These are phyloP conservation scores for Auanema sp. DNA, from an alignment of 2,888 invertebrate species.

Conservation along the genomic window DNA sequence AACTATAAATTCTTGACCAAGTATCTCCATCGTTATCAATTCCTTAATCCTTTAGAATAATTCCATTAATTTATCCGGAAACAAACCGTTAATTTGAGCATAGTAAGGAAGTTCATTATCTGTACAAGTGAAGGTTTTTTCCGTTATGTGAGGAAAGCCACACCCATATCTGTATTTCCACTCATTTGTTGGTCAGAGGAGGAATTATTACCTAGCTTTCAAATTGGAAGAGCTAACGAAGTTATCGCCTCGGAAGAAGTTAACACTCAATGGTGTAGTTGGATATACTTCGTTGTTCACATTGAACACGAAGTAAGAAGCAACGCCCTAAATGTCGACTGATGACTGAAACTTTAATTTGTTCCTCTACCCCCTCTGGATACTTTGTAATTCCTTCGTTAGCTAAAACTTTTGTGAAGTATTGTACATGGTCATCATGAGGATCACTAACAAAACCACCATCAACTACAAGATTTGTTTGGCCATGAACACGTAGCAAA, in stretches of 20 bases:
- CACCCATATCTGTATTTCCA: slow-evolving; percentile 40
- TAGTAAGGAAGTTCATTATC: slow-evolving; percentile 28
- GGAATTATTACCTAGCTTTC: slow-evolving; percentile 19
- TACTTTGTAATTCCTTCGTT: slow-evolving; percentile 38
- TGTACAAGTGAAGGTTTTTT: slow-evolving; percentile 34
- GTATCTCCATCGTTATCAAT: slow-evolving; percentile 41
- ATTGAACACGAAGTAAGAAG: slow-evolving; percentile 31
- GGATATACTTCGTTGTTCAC: slow-evolving; percentile 34
- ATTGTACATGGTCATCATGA: slow-evolving; percentile 41
- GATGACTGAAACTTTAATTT: slow-evolving; percentile 10
- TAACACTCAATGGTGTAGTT: slow-evolving; percentile 24
- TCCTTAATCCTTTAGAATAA: slow-evolving; percentile 22
- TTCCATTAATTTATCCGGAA: neutral
- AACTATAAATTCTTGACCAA: slow-evolving; percentile 50
- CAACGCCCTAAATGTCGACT: no score
- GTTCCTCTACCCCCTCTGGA: slow-evolving; percentile 21
- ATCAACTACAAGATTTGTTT: slow-evolving; percentile 37
- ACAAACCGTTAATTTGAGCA: slow-evolving; percentile 33
- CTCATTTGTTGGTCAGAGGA: neutral
- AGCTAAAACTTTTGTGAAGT: slow-evolving; percentile 13
- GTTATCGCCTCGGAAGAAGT: slow-evolving; percentile 28
- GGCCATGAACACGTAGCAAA: slow-evolving; percentile 29
- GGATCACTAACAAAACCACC: slow-evolving; percentile 48
- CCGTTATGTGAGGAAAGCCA: slow-evolving; percentile 33
- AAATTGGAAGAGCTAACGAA: slow-evolving; percentile 24